Conservation (phyloP, 2,888 invertebrate species). For the Rosalia funebris region DNA sequence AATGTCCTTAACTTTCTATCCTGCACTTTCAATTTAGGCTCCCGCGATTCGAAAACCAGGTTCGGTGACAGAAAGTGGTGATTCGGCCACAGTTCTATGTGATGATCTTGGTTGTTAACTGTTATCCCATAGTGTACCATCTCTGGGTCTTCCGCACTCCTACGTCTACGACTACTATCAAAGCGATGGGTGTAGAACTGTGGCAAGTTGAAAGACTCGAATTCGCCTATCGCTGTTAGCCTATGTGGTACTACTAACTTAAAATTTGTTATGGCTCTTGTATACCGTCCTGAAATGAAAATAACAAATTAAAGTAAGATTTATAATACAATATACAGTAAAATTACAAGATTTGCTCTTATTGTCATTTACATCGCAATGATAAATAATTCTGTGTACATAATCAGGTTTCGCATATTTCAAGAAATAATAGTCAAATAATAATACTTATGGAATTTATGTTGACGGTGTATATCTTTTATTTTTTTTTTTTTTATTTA, state of each 20-base stretch:
- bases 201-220: constrained; percentile 63
- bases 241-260: constrained; percentile 65
- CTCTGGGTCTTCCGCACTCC: constrained; percentile 49
- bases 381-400: too few species aligned
- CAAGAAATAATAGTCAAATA: too few species aligned
- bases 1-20: constrained; percentile 51
- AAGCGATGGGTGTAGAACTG: constrained; percentile 61
- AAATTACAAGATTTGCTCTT: too few species aligned
- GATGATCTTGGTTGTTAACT: constrained; percentile 58
- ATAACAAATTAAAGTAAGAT: too few species aligned
- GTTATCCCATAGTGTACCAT: constrained; percentile 57
- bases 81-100: constrained; percentile 66
- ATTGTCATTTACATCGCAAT: too few species aligned
- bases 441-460: too few species aligned
- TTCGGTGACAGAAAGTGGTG: constrained; percentile 65
- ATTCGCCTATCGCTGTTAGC: constrained; percentile 61
- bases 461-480: too few species aligned
- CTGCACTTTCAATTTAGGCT: constrained; percentile 51
- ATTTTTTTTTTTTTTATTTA: too few species aligned
- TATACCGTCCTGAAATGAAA: constrained; percentile 63
- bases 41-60: constrained; percentile 56
- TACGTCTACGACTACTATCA: constrained; percentile 38
- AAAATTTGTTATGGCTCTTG: constrained; percentile 63
- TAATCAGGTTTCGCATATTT: too few species aligned
- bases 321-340: too few species aligned